These are phyloP conservation scores for Eristalinus aeneus DNA, from an alignment of 2,888 invertebrate species.

Conservation along the genomic window DNA sequence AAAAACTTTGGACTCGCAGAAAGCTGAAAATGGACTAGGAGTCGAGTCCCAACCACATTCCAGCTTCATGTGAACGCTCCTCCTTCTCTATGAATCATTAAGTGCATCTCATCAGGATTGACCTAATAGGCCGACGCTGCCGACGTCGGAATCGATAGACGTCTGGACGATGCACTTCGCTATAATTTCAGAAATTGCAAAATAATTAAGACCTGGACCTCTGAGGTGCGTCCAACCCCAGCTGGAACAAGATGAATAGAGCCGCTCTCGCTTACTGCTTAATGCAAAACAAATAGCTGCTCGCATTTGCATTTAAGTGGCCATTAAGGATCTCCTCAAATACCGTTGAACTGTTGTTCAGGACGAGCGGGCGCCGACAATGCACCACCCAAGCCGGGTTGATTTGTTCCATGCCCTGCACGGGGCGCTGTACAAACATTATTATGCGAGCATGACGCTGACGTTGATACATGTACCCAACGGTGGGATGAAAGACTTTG, in stretches of 20 bases:
- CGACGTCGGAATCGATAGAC: not conserved
- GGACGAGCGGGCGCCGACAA: conserved; percentile 21
- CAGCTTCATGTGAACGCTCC: no score
- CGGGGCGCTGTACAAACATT: conserved; percentile 62
- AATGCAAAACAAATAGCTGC: conserved; percentile 67
- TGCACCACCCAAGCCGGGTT: not conserved
- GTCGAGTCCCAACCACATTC: no score
- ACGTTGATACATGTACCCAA: conserved; percentile 27
- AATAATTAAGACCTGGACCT: conserved; percentile 31
- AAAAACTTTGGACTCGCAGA: not conserved
- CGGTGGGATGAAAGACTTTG: conserved; percentile 46
- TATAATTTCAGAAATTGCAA: conserved; percentile 17
- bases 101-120: conserved; percentile 17
- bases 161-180: not conserved
- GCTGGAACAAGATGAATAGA: not conserved
- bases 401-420: conserved; percentile 25
- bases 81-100: conserved; percentile 7
- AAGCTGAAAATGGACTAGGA: not conserved
- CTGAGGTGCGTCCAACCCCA: not conserved
- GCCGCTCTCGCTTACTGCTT: conserved; percentile 33
- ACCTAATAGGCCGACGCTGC: conserved; percentile 22
- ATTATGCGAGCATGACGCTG: conserved; percentile 43
- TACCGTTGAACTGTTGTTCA: conserved; percentile 50
- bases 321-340: conserved; percentile 66
- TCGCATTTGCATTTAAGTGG: conserved; percentile 67